Base-by-base conservation (phyloP, 2,888 invertebrate genomes). In the Campoletis raptor region DNA sequence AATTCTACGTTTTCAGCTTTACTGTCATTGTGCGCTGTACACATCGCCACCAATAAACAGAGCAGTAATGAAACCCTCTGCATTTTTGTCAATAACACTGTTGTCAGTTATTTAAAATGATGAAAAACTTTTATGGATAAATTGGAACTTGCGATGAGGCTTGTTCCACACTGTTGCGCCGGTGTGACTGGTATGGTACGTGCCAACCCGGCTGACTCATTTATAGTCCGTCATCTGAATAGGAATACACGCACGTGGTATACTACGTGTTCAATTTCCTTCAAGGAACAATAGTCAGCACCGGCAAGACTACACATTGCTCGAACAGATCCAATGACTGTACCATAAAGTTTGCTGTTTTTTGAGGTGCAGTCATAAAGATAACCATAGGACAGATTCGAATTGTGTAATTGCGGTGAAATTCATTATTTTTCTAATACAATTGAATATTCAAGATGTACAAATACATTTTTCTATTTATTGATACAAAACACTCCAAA, bases 1-100 rank as follows among this genome's bases (percentile, higher is more conserved):
- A 90, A 83, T 48, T 88, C 86, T 5, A 69, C 30, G 6, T n/a
- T 82, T n/a, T 84, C 83, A n/a, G 73, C 2, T 64, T 4, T 48
- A 12, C 37, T 30, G n/a, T 21, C 57, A 52, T 57, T 30, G 18
- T 52, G 30, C 6, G 45, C 61, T 10, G 57, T 54, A 15, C 42
- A n/a, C 6, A 67, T 15, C 2, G 83, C 21, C 18, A 40, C 79
- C 12, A 74, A 8, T 10, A 83, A 30, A 42, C 36, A 78, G 4
- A 87, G 15, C 37, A 87, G 40, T 48, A 81, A n/a, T 24, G 9
- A 42, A 30, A 72, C 8, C 12, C 54, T 45, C 40, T 15, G 70
- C 80, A 86, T 86, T 76, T 64, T 72, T 42, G 42, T 7, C 37
- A 37, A 48, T 73, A 0, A 0, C 12, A 30, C 36, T 21, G 21